phyloP scores from a whole-genome alignment of 1,140 invertebrate species.

The Gryon sp. region DNA sequence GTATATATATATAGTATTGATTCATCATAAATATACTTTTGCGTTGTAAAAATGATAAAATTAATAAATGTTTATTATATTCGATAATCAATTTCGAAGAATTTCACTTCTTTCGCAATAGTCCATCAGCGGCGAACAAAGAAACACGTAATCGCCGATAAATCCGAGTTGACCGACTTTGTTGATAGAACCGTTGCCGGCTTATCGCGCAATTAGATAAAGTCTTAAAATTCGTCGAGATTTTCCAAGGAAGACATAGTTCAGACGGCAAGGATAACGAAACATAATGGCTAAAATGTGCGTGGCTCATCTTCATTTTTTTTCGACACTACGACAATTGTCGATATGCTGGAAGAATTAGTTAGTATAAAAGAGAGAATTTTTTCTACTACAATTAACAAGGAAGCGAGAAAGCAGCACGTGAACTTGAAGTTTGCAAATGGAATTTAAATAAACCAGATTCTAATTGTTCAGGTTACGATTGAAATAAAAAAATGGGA shows the following conservation, averaged over 20 bases:
- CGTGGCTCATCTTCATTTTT: constrained; percentile 55
- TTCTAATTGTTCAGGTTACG: constrained; percentile 3
- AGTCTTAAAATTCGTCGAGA: constrained; percentile 25
- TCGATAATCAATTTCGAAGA: background rate
- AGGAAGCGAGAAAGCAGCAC: too few relatives aligned
- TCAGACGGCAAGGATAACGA: constrained; percentile 23
- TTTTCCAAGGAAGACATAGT: constrained; percentile 3
- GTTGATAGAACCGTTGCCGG: constrained; percentile 33
- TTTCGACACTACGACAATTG: constrained; percentile 17
- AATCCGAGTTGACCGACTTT: constrained; percentile 41
- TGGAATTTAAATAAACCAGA: constrained; percentile 3
- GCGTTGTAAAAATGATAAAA: too few relatives aligned
- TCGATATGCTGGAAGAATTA: constrained; percentile 13
- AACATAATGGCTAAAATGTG: constrained; percentile 24
- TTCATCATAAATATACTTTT: too few relatives aligned
- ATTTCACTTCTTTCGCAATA: too few relatives aligned
- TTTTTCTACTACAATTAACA: too few relatives aligned
- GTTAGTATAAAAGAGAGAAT: too few relatives aligned
- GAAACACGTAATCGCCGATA: constrained; percentile 19
- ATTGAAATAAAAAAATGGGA: background rate
- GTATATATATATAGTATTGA: too few relatives aligned
- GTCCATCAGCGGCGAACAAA: too few relatives aligned
- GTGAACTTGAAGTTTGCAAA: too few relatives aligned
- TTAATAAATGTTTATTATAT: constrained; percentile 31
- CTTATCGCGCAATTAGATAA: constrained; percentile 51